A percentile compares a stretch with the other conserved stretches of the same genome.
phyloP scores from a whole-genome alignment of 1,140 invertebrate species.

The Lepidurus apus region DNA sequence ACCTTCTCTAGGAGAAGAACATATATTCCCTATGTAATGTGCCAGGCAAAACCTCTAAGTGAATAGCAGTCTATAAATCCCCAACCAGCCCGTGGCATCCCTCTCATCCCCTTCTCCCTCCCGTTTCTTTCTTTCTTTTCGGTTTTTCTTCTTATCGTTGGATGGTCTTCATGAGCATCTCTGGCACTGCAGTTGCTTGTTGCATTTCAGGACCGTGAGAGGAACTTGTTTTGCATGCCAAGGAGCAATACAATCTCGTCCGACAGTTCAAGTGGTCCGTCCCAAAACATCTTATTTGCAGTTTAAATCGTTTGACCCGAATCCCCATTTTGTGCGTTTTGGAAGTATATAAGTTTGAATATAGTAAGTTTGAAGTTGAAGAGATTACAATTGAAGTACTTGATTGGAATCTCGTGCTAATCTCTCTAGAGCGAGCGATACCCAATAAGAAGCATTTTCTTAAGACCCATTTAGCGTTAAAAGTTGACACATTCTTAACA shows the following conservation, averaged over 20 bases:
- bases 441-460: too few species aligned
- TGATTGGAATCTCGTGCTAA: too few species aligned
- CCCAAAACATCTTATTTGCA: background rate
- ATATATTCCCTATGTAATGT: background rate
- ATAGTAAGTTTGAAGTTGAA: too few species aligned
- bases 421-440: too few species aligned
- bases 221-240: background rate
- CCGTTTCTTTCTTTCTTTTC: background rate
- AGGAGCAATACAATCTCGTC: background rate
- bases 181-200: slow-evolving; percentile 20
- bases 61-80: background rate
- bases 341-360: too few species aligned
- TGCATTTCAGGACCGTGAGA: background rate
- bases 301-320: background rate
- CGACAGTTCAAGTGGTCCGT: slow-evolving; percentile 3
- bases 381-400: too few species aligned
- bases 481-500: too few species aligned
- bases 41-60: background rate
- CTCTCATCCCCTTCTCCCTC: background rate
- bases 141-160: background rate
- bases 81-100: background rate
- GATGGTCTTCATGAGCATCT: background rate
- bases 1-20: too few species aligned
- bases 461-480: too few species aligned
- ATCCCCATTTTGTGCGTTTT: background rate